These are phyloP conservation scores for Elachura formosa DNA, from an alignment of 2,113 vertebrate genomes.

Conservation along the genomic window DNA sequence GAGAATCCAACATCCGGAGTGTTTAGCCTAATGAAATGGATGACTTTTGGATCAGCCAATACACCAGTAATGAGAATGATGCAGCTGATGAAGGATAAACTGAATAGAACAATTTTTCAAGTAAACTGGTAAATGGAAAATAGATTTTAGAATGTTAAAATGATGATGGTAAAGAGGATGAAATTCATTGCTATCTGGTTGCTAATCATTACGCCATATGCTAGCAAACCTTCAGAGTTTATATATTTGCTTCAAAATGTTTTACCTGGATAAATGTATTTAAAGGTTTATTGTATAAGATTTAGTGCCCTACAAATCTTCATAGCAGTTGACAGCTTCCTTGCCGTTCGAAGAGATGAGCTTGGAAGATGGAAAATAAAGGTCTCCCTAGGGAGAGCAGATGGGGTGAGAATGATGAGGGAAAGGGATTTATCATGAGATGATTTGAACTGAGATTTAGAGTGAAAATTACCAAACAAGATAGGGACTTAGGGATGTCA, in stretches of 20 bases:
- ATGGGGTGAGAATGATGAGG: slow-evolving; percentile 65
- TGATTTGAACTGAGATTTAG: slow-evolving; percentile 59
- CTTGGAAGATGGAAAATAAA: slow-evolving; percentile 53
- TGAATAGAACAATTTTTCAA: not conserved
- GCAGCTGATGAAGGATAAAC: not conserved
- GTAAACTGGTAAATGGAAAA: not conserved
- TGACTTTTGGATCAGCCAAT: not conserved
- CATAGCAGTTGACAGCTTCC: slow-evolving; percentile 61
- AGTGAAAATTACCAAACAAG: slow-evolving; percentile 62
- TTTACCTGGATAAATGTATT: slow-evolving; percentile 64
- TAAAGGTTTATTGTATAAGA: slow-evolving; percentile 56
- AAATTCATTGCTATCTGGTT: slow-evolving; percentile 36
- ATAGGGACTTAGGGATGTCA: slow-evolving; percentile 59
- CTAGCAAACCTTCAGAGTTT: slow-evolving; percentile 18
- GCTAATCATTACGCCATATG: slow-evolving; percentile 66
- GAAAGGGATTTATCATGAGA: slow-evolving; percentile 56
- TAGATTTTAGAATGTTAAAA: slow-evolving; percentile 36
- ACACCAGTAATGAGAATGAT: not conserved
- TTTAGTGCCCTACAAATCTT: slow-evolving; percentile 66
- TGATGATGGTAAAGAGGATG: slow-evolving; percentile 23
- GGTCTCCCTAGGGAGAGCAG: slow-evolving; percentile 19
- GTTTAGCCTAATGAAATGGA: not conserved
- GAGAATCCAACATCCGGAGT: not conserved
- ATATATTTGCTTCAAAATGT: slow-evolving; percentile 44
- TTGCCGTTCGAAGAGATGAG: slow-evolving; percentile 36